phyloP scores from a whole-genome alignment of 2,888 invertebrate genomes.

The Kryphioiulus occultus region DNA sequence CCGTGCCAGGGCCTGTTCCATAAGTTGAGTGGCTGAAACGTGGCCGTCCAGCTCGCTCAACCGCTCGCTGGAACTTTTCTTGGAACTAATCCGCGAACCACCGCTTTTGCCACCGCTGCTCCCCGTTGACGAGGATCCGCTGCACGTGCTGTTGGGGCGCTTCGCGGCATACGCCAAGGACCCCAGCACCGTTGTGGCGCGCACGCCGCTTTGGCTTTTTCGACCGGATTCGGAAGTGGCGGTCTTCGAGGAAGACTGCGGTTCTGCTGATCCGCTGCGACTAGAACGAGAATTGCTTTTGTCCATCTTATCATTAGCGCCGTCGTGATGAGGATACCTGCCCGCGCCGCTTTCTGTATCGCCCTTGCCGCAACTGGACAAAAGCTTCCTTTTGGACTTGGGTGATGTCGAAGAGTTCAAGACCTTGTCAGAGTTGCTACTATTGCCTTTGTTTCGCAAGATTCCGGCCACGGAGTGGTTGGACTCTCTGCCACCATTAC shows the following conservation, averaged over 20 bases:
- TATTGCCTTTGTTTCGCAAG: slow-evolving; percentile 43
- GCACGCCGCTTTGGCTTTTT: neutral
- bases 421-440: slow-evolving; percentile 39
- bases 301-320: slow-evolving; percentile 39
- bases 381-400: slow-evolving; percentile 53
- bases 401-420: slow-evolving; percentile 50
- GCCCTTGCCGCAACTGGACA: neutral
- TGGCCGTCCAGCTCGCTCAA: slow-evolving; percentile 50
- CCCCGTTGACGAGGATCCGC: slow-evolving; percentile 59
- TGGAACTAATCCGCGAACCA: slow-evolving; percentile 54
- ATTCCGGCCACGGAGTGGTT: slow-evolving; percentile 41
- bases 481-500: neutral
- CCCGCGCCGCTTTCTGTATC: neutral
- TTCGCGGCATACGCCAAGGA: slow-evolving; percentile 57
- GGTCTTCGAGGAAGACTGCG: neutral
- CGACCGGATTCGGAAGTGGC: neutral
- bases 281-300: slow-evolving; percentile 49
- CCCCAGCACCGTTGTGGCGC: neutral
- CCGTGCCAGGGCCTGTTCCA: slow-evolving; percentile 8
- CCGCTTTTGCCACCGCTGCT: slow-evolving; percentile 59
- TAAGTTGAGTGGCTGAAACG: slow-evolving; percentile 45
- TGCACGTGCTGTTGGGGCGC: slow-evolving; percentile 60
- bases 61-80: slow-evolving; percentile 54
- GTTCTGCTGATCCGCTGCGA: slow-evolving; percentile 49
- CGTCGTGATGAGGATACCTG: neutral